Conservation (phyloP, 2,113 vertebrate species). For the Seriola dumerili region DNA sequence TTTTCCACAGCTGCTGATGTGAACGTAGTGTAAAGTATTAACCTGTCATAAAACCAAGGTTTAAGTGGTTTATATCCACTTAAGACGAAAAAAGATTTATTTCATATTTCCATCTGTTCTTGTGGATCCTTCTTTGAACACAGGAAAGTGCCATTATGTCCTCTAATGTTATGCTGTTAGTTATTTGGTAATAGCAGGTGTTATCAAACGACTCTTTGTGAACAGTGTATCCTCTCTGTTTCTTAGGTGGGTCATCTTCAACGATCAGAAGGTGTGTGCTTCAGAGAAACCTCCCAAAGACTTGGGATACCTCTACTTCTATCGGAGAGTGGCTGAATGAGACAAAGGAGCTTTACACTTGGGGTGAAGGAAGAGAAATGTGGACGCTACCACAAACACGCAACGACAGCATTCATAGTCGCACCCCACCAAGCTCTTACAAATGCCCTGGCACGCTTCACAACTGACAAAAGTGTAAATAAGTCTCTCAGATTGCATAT, state of each 20-base stretch:
- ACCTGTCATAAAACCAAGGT: neutral
- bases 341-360: conserved; percentile 55
- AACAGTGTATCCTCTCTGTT: conserved; percentile 1
- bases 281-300: conserved; percentile 99
- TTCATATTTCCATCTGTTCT: neutral
- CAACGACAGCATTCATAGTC: conserved; percentile 40
- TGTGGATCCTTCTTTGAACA: neutral
- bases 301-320: conserved; percentile 99
- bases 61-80: neutral
- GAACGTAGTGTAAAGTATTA: neutral
- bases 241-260: conserved; percentile 98
- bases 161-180: neutral
- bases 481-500: conserved; percentile 63
- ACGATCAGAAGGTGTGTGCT: conserved; percentile 98
- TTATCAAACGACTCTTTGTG: neutral
- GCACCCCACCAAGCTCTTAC: conserved; percentile 69
- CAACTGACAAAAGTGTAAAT: conserved; percentile 74
- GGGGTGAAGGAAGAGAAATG: conserved; percentile 35
- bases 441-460: conserved; percentile 67
- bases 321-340: conserved; percentile 93
- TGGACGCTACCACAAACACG: conserved; percentile 53
- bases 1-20: neutral
- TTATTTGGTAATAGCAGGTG: neutral
- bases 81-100: neutral
- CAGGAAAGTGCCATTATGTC: neutral